phyloP scores from a whole-genome alignment of 1,140 invertebrate species.

The Drosophila funebris region DNA sequence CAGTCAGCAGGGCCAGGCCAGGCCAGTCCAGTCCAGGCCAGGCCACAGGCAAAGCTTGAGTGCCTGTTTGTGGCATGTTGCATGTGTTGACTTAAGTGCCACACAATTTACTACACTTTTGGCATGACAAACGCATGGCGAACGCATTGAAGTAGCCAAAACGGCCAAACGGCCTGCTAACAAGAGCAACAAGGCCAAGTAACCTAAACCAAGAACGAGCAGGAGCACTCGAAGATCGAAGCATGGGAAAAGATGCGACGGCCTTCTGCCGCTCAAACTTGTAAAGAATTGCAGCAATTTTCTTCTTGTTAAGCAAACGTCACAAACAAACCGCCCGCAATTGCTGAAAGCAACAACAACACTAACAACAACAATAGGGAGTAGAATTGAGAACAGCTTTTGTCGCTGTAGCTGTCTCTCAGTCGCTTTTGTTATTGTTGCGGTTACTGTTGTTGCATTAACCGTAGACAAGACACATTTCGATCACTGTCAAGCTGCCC shows the following conservation, averaged over 20 bases:
- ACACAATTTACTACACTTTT: slow-evolving; percentile 82
- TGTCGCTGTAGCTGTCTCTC: slow-evolving; percentile 23
- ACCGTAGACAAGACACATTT: slow-evolving; percentile 71
- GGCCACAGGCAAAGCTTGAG: slow-evolving; percentile 24
- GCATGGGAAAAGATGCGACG: slow-evolving; percentile 41
- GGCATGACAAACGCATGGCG: slow-evolving; percentile 81
- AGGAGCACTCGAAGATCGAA: background rate
- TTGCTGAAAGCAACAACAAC: slow-evolving; percentile 38
- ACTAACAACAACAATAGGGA: background rate
- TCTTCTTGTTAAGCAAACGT: slow-evolving; percentile 83
- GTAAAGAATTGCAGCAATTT: slow-evolving; percentile 83
- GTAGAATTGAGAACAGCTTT: slow-evolving; percentile 36
- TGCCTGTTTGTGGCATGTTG: slow-evolving; percentile 36
- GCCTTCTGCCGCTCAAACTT: slow-evolving; percentile 57
- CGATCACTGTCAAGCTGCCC: slow-evolving; percentile 78
- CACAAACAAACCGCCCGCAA: slow-evolving; percentile 82
- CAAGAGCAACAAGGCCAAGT: slow-evolving; percentile 36
- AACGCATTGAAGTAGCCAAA: slow-evolving; percentile 62
- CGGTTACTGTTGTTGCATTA: slow-evolving; percentile 19
- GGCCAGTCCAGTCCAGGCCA: background rate
- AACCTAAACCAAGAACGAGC: too few relatives aligned
- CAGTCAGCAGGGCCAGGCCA: background rate
- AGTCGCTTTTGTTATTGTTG: background rate
- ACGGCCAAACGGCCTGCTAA: slow-evolving; percentile 10
- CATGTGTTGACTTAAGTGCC: slow-evolving; percentile 81